Evolutionary conservation across 1,140 invertebrate species (phyloP), one percentile per base, ranked within the genome.

Genomic region (Dreissena rostriformis): DNA sequence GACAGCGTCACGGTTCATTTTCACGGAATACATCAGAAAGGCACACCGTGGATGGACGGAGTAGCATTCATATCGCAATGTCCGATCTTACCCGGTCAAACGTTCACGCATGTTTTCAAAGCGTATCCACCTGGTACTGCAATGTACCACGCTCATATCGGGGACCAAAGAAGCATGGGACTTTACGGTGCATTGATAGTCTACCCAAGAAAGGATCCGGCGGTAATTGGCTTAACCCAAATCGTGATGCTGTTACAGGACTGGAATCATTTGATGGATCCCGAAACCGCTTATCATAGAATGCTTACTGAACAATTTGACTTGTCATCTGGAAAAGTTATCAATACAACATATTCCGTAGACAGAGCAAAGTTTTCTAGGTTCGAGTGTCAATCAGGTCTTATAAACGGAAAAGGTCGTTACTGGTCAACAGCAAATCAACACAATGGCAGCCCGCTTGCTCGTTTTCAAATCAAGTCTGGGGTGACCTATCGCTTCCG

Each of bases 31-130:
- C 96, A 95, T 92, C 97, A 98, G 94, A 94, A 95, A 63, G 96
- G 95, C 53, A 96, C 96, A 7, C 97, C 97, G 88, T 97, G 97
- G 92, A 98, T 97, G 92, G 98, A 98, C 91, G 97, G 98, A 52
- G 97, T 98, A 39, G 97, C 97, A 7, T 96, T 96, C 82, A 95
- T 98, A 14, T 98, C 97, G 0, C 98, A 98, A 92, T 98, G 97
- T 93, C 97, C 97, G 7, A 98, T 98, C 88, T 94, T 95, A 78
- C 96, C 97, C 91, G 96, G 96, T 88, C 96, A 97, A 88, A 96
- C 96, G 0, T 98, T 98, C 93, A 96, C 96, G 88, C 97, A 98
- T 53, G 66, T 70, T 14, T 98, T 92, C 61, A 67, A 81, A 70
- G 90, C 90, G 0, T 22, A 81, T n/a, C 86, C 86, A 7, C 63